These are phyloP conservation scores for Trachelus stipa DNA, from an alignment of 2,888 invertebrate species.

Conservation along the genomic window DNA sequence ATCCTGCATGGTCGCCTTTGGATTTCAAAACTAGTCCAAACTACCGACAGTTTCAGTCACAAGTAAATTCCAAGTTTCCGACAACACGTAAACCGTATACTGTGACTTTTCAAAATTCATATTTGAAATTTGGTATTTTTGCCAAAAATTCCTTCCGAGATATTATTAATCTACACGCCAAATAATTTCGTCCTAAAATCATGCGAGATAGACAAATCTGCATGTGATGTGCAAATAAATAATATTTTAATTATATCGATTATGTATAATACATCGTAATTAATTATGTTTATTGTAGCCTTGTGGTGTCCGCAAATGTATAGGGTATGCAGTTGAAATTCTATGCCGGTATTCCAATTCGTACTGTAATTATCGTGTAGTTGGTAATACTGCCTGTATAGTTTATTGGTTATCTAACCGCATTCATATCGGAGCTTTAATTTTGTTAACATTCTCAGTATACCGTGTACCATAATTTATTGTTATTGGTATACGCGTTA, in stretches of 20 bases:
- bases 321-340: background rate
- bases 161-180: background rate
- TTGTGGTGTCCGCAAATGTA: background rate
- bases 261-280: background rate
- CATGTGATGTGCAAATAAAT: background rate
- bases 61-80: background rate
- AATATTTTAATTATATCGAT: background rate
- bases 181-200: background rate
- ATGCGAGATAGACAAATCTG: background rate
- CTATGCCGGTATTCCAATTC: background rate
- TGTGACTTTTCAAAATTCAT: background rate
- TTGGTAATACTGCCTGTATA: background rate
- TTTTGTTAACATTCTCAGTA: constrained; percentile 8
- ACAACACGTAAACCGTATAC: background rate
- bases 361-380: background rate
- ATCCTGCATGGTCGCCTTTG: constrained; percentile 25
- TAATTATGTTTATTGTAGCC: background rate
- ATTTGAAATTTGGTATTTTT: background rate
- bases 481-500: constrained; percentile 1
- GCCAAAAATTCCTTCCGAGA: background rate
- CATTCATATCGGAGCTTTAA: constrained; percentile 8
- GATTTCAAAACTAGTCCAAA: constrained; percentile 35
- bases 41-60: constrained; percentile 26
- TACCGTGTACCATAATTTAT: constrained; percentile 13
- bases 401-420: background rate